These are phyloP conservation scores for Excalfactoria chinensis DNA, from an alignment of 2,113 vertebrate species.

Conservation along the genomic window DNA sequence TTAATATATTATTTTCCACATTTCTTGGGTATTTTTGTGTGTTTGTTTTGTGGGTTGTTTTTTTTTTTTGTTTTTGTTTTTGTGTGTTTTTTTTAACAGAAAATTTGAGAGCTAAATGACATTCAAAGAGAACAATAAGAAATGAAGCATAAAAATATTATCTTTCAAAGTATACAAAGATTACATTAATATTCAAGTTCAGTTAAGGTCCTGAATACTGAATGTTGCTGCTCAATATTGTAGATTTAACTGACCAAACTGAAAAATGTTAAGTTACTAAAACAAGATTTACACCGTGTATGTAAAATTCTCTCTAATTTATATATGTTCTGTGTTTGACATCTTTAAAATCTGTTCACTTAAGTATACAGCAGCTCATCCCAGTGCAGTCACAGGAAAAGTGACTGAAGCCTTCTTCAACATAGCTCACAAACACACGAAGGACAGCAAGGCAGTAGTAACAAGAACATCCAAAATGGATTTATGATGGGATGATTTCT, in stretches of 20 bases:
- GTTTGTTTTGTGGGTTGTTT: no score
- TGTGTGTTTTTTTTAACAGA: neutral
- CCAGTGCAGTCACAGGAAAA: neutral
- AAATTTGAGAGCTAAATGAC: neutral
- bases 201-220: neutral
- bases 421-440: neutral
- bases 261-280: neutral
- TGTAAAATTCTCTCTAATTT: neutral
- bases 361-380: neutral
- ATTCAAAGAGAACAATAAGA: neutral
- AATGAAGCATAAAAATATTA: conserved; percentile 1
- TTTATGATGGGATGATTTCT: neutral
- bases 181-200: neutral
- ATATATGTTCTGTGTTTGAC: neutral
- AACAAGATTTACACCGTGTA: neutral
- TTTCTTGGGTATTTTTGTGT: no score
- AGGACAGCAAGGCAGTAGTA: neutral
- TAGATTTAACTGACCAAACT: neutral
- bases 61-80: no score
- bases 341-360: neutral
- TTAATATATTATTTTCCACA: neutral
- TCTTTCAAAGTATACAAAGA: neutral
- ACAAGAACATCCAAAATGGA: neutral
- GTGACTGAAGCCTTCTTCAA: neutral
- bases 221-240: neutral